phyloP scores from a whole-genome alignment of 2,797 vertebrate species.

The Tragopan temminckii region DNA sequence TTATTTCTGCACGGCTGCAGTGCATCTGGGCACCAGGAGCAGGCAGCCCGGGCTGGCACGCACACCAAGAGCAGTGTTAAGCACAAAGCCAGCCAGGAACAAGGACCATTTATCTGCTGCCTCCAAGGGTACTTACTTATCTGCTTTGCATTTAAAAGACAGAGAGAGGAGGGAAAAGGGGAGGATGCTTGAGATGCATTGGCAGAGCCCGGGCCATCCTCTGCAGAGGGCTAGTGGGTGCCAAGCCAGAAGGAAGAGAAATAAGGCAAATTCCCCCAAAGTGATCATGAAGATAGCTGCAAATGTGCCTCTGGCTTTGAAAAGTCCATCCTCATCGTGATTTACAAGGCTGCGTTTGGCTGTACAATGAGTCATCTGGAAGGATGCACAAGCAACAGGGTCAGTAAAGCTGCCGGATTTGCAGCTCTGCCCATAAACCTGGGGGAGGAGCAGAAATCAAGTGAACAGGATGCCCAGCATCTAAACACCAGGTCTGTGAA shows the following conservation, averaged over 20 bases:
- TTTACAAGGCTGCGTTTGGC: background rate
- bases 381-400: accelerated
- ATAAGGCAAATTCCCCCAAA: background rate
- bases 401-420: background rate
- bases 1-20: background rate
- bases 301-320: background rate
- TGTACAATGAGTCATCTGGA: accelerated
- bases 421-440: background rate
- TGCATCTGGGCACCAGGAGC: slow-evolving; percentile 37
- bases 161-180: background rate
- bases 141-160: background rate
- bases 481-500: background rate
- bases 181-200: background rate
- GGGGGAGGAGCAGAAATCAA: background rate
- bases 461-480: background rate
- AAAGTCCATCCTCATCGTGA: background rate
- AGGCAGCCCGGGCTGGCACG: background rate
- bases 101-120: accelerated
- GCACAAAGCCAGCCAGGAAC: background rate
- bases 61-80: accelerated
- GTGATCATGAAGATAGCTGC: accelerated
- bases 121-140: background rate
- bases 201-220: background rate
- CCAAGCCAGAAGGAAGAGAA: background rate
- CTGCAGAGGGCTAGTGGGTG: background rate